Evolutionary conservation across 1,140 invertebrate species (phyloP).

Genomic region (Coenobita brevimanus): DNA sequence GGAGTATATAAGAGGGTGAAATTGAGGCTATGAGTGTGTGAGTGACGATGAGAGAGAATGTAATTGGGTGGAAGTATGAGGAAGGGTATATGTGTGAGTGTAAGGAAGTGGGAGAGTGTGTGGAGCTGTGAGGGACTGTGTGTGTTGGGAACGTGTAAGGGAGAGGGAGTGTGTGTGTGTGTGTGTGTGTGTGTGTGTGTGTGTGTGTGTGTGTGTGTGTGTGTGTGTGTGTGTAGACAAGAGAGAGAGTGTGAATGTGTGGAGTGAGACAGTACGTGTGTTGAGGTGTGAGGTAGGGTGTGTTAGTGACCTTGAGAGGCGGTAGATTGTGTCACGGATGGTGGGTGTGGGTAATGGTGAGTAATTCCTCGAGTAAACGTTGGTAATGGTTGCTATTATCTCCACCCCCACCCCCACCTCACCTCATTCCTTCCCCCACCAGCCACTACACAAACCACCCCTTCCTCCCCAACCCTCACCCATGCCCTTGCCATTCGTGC

Average conservation of each 20-base stretch:
- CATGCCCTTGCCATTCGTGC: background rate
- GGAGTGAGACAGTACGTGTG: background rate
- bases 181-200: background rate
- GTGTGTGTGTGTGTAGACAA: background rate
- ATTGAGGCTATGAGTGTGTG: no score
- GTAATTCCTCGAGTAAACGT: background rate
- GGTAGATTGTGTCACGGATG: no score
- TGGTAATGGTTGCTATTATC: background rate
- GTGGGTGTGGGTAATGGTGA: no score
- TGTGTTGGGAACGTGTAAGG: background rate
- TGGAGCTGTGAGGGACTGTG: background rate
- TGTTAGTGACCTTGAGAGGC: background rate
- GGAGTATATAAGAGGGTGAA: no score
- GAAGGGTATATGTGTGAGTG: no score
- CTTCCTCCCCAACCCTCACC: background rate
- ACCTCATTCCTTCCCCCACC: background rate
- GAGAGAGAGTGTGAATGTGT: background rate
- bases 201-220: background rate
- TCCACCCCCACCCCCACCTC: background rate
- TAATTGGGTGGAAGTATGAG: no score
- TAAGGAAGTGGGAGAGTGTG: background rate
- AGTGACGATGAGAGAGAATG: no score
- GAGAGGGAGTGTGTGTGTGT: no score
- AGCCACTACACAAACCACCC: background rate
- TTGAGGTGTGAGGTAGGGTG: background rate